These are phyloP conservation scores for Idaea aversata DNA, from an alignment of 2,888 invertebrate species.

Conservation along the genomic window DNA sequence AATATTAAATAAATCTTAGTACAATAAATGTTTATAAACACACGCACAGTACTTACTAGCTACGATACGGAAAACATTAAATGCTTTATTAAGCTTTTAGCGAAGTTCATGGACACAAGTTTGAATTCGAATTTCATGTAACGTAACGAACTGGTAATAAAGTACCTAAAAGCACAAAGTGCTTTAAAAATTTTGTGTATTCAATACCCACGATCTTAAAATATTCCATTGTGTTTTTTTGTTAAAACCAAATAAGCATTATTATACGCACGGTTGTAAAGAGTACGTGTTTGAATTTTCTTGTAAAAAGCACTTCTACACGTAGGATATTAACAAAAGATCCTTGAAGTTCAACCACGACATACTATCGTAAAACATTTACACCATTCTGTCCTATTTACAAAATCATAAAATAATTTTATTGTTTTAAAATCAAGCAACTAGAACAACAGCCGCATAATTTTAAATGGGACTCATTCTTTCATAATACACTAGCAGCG, in stretches of 20 bases:
- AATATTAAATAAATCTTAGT: not conserved
- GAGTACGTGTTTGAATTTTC: not conserved
- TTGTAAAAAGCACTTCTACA: not conserved
- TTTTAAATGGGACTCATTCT: not conserved
- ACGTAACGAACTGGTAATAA: not conserved
- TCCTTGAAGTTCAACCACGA: constrained; percentile 23
- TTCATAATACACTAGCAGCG: not conserved
- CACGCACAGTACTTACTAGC: not conserved
- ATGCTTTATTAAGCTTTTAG: not conserved
- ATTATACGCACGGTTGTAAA: not conserved
- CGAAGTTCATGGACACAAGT: not conserved
- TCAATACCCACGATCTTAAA: not conserved
- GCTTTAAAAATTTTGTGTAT: not conserved
- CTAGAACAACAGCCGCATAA: not conserved
- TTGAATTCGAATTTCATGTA: not conserved
- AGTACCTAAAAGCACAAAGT: not conserved
- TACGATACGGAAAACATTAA: not conserved
- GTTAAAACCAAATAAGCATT: not conserved
- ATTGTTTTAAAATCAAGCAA: not conserved
- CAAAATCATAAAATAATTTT: constrained; percentile 7
- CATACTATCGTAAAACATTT: constrained; percentile 49
- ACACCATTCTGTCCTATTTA: constrained; percentile 10
- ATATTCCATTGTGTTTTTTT: not conserved
- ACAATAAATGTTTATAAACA: not conserved
- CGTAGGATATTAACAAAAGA: not conserved